phyloP scores from a whole-genome alignment of 2,888 invertebrate genomes.

The Anarsia innoxiella region DNA sequence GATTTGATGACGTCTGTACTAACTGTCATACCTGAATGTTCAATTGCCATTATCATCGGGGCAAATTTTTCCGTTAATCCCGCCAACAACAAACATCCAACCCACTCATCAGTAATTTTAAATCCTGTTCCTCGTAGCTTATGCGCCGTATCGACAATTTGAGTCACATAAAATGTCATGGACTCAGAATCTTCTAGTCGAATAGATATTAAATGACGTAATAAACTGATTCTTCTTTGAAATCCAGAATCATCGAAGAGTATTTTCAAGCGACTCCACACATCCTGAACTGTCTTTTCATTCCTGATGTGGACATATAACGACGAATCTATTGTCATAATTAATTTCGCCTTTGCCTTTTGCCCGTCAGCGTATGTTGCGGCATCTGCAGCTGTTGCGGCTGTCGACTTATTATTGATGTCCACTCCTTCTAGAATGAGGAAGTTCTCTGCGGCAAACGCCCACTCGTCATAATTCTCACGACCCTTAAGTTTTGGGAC shows the following conservation, averaged over 20 bases:
- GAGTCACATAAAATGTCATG: slow-evolving; percentile 14
- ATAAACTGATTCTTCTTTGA: slow-evolving; percentile 10
- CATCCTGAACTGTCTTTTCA: slow-evolving; percentile 8
- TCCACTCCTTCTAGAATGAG: slow-evolving; percentile 13
- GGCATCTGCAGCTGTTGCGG: not conserved
- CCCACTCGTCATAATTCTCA: slow-evolving; percentile 20
- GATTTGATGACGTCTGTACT: slow-evolving; percentile 7
- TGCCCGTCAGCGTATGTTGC: not conserved
- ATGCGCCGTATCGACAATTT: slow-evolving; percentile 13
- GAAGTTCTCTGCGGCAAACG: slow-evolving; percentile 12
- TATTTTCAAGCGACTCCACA: slow-evolving; percentile 11
- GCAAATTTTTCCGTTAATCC: slow-evolving; percentile 1
- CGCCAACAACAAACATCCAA: not conserved
- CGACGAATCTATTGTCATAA: too few relatives aligned
- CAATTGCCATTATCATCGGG: slow-evolving; percentile 8
- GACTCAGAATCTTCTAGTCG: slow-evolving; percentile 14
- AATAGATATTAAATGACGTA: slow-evolving; percentile 13
- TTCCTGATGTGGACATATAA: slow-evolving; percentile 13
- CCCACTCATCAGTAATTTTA: slow-evolving; percentile 6
- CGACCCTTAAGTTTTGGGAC: slow-evolving; percentile 20
- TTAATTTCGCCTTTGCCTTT: slow-evolving; percentile 13
- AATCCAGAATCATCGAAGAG: slow-evolving; percentile 11
- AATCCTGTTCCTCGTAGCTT: slow-evolving; percentile 13
- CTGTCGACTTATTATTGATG: slow-evolving; percentile 1
- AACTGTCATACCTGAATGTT: slow-evolving; percentile 6